Evolutionary conservation across 2,888 invertebrate genomes (phyloP).

Genomic region (Ichneumon xanthorius): DNA sequence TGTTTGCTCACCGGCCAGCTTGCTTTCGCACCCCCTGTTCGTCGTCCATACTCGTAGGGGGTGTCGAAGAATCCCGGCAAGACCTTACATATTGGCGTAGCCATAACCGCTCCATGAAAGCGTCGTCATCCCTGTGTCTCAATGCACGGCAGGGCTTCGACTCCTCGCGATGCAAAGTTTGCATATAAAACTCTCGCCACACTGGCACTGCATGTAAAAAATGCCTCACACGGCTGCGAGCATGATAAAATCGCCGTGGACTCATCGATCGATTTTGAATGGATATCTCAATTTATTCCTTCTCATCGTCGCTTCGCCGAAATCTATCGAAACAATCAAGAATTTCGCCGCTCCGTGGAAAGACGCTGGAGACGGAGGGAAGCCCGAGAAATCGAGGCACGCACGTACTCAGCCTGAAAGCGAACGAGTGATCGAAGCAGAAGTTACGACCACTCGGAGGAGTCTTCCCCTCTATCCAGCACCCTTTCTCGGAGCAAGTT

Average conservation of each 20-base stretch:
- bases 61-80: conserved; percentile 38
- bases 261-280: background rate
- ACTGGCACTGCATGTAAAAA: background rate
- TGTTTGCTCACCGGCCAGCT: conserved; percentile 47
- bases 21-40: conserved; percentile 53
- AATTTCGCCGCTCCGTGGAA: conserved; percentile 30
- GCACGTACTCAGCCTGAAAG: conserved; percentile 39
- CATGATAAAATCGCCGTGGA: conserved; percentile 13
- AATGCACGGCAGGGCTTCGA: conserved; percentile 10
- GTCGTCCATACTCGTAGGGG: conserved; percentile 43
- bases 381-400: conserved; percentile 43
- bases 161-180: conserved; percentile 2
- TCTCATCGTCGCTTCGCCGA: background rate
- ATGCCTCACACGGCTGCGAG: background rate
- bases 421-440: conserved; percentile 54
- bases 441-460: conserved; percentile 48
- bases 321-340: conserved; percentile 5
- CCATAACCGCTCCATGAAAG: conserved; percentile 76
- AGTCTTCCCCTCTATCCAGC: conserved; percentile 22
- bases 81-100: conserved; percentile 77
- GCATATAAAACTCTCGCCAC: conserved; percentile 6
- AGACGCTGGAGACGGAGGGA: background rate
- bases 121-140: conserved; percentile 62
- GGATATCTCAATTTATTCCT: background rate
- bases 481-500: conserved; percentile 27